Conservation (phyloP, 2,797 vertebrate species). For the Poeciliopsis presidionis region DNA sequence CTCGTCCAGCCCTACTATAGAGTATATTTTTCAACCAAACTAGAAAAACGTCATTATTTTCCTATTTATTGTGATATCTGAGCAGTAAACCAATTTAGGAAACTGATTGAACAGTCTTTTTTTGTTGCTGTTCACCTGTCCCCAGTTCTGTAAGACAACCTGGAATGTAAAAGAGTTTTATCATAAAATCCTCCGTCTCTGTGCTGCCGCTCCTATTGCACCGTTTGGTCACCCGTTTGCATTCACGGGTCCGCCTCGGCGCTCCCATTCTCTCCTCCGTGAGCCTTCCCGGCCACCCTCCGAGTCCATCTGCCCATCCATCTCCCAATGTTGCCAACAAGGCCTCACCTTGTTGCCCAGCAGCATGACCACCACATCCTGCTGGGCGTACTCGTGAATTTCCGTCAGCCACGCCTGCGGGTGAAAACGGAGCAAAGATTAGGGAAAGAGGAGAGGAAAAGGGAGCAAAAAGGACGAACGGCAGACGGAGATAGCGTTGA, state of each 20-base stretch:
- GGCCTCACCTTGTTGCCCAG: conserved; percentile 93
- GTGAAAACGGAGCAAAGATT: conserved; percentile 14
- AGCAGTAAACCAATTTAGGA: not conserved
- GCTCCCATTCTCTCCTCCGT: conserved; percentile 7
- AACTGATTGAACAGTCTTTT: not conserved
- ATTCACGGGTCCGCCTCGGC: conserved; percentile 20
- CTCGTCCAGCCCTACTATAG: too few species aligned
- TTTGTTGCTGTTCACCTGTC: not conserved
- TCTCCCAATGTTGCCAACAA: conserved; percentile 32
- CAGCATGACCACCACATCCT: conserved; percentile 94
- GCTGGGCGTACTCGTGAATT: conserved; percentile 92
- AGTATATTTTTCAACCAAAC: not conserved
- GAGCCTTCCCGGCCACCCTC: conserved; percentile 39
- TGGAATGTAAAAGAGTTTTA: not conserved
- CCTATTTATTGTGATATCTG: not conserved
- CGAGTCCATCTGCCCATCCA: conserved; percentile 58
- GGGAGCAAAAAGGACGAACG: not conserved
- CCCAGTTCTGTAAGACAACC: not conserved
- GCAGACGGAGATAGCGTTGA: not conserved
- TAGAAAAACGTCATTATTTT: not conserved
- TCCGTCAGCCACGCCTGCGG: conserved; percentile 91
- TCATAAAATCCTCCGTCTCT: not conserved
- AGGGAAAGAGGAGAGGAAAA: conserved; percentile 18
- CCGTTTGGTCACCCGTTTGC: not conserved
- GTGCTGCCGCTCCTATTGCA: not conserved